Base-by-base conservation (phyloP, 2,113 vertebrate species). In the Trogon surrucura region DNA sequence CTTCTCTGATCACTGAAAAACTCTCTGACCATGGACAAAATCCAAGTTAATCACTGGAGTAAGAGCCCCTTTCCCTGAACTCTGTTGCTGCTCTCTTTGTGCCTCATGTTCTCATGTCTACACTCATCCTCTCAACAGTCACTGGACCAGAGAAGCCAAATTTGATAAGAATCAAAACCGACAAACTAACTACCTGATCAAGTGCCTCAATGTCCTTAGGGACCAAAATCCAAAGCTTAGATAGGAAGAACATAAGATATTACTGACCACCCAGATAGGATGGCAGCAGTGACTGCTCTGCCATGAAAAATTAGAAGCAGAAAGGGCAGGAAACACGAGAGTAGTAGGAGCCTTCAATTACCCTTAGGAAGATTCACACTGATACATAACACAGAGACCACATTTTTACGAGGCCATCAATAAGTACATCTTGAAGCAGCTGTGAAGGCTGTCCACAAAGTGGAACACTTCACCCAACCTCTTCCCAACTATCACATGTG, bases 91-190 rank as follows among this genome's bases (percentile, higher is more conserved):
- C 27, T 87, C 38, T 38, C 32, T 95, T 79, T 41, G 32, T 34
- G 7, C 22, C n/a, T 91, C 3, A 0, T 16, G 1, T n/a, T 80
- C 77, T 86, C 41, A 70, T 26, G 44, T 51, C 69, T 54, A 74
- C 17, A 27, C 11, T 71, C 27, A 67, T 73, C 8, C 21, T 91
- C 27, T 51, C 44, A 64, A 45, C 16, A 71, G 23, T 50, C 44
- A 64, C 17, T 71, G 38, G 22, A 81, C 1, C 16, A 34, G 51
- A 89, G 64, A 84, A 78, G 30, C 6, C 11, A 1, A 21, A 20
- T 60, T 84, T 75, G 65, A 85, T 56, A 67, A 58, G 48, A 92
- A 96, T 54, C 27, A 79, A 81, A 91, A n/a, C 32, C 10, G 78
- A 75, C 61, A 85, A 60, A 36, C 44, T 56, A 44, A 44, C 27